These are phyloP conservation scores for Digitonthophagus gazella DNA, from an alignment of 2,888 invertebrate genomes.

Conservation along the genomic window DNA sequence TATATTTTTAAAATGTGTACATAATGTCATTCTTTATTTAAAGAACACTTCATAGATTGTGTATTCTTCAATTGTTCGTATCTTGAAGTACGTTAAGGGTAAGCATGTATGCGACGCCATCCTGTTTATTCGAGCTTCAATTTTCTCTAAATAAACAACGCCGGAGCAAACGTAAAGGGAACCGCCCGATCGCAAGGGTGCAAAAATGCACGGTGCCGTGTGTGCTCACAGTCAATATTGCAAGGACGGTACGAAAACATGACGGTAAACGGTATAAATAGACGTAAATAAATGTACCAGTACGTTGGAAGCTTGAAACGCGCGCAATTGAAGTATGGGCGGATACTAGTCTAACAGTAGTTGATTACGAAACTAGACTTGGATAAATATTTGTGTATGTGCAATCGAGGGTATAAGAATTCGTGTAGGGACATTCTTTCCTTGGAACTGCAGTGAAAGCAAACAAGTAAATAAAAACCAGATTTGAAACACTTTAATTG, in stretches of 20 bases:
- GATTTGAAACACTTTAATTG: too few relatives aligned
- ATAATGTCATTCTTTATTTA: too few relatives aligned
- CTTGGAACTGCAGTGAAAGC: too few relatives aligned
- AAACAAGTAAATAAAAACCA: too few relatives aligned
- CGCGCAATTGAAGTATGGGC: too few relatives aligned
- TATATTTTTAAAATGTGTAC: too few relatives aligned
- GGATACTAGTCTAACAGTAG: too few relatives aligned
- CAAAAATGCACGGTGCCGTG: not conserved
- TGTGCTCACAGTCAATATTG: not conserved
- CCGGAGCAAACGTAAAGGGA: not conserved
- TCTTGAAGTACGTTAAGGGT: too few relatives aligned
- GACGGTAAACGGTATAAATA: not conserved
- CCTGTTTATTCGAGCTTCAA: slow-evolving; percentile 16
- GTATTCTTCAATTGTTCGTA: too few relatives aligned
- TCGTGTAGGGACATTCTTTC: too few relatives aligned
- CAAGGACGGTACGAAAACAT: not conserved
- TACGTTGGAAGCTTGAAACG: not conserved
- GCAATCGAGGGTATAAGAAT: too few relatives aligned
- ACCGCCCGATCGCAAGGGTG: not conserved
- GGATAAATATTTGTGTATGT: not conserved
- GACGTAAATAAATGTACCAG: not conserved
- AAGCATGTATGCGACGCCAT: not conserved
- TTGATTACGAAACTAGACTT: not conserved
- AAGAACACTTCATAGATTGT: too few relatives aligned
- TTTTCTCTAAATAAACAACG: slow-evolving; percentile 15